Base-by-base conservation (phyloP, 2,113 vertebrate species). In the Athene cunicularia region DNA sequence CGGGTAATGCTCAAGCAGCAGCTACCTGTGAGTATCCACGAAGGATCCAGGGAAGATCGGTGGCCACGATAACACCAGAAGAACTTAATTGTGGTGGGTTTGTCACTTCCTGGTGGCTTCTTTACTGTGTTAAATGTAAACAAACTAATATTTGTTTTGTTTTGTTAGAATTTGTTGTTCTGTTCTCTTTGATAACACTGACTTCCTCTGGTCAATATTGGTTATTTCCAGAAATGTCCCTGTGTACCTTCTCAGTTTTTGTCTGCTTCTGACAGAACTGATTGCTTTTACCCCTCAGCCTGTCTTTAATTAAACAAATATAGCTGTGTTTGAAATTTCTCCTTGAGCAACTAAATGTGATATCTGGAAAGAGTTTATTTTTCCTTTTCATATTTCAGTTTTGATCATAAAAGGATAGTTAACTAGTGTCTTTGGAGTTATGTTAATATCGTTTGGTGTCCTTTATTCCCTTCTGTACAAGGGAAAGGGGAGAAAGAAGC, bases 81-180 rank as follows among this genome's bases (percentile, higher is more conserved):
- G 99, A 99, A 95, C 99, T 99, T 67, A 99, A 99, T 97, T 99
- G 99, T 97, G 99, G 99, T 99, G 98, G 95, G 98, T 95, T 80
- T 49, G 76, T 56, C 8, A 11, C 55, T 83, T 89, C 6, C 12
- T 55, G 21, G 17, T 94, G 41, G 20, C 23, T 73, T 64, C 21
- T 85, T 93, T 50, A 32, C 39, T 21, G 8, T 9, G 15, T 41
- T 64, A 30, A 13, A 7, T 32, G 8, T 47, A 41, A 22, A 24
- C 45, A 66, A n/a, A 30, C 14, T 55, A 14, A 41, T 10, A 56
- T 56, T 53, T 15, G 11, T 68, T 39, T 32, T 74, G 26, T 76
- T 45, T 19, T 5, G 33, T 50, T 53, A 27, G 43, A 73, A 74
- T 80, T 63, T 41, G 9, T 67, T 74, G 18, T 60, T 92, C 11